phyloP scores from a whole-genome alignment of 2,888 invertebrate genomes.

The Teleogryllus oceanicus region DNA sequence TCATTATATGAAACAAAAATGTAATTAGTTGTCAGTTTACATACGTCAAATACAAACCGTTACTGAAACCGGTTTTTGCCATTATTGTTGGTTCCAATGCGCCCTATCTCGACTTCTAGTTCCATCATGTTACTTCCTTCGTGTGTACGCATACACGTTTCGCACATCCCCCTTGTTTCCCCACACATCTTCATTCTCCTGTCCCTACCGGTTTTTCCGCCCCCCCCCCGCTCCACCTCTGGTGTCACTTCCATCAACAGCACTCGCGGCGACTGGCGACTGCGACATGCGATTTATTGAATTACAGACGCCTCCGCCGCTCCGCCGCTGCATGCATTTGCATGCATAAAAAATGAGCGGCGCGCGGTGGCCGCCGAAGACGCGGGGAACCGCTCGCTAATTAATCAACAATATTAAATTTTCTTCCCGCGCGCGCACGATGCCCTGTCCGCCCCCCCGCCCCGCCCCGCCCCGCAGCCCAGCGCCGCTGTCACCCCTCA shows the following conservation, averaged over 20 bases:
- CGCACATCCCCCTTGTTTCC: too few relatives aligned
- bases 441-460: background rate
- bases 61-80: too few relatives aligned
- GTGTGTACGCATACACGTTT: too few relatives aligned
- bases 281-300: conserved; percentile 18
- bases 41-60: too few relatives aligned
- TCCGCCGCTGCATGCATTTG: conserved; percentile 22
- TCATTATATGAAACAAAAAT: background rate
- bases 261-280: conserved; percentile 2
- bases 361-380: background rate
- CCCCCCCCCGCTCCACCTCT: background rate
- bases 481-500: background rate
- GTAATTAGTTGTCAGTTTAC: too few relatives aligned
- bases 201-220: background rate
- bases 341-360: conserved; percentile 26
- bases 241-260: conserved; percentile 20
- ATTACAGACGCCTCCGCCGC: background rate
- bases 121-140: too few relatives aligned
- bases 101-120: too few relatives aligned
- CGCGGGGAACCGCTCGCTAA: conserved; percentile 23
- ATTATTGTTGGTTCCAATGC: too few relatives aligned
- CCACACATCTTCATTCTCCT: too few relatives aligned
- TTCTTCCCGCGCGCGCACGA: conserved; percentile 3
- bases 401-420: conserved; percentile 27
- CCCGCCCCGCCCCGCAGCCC: background rate